Conservation (phyloP, 2,888 invertebrate species). For the Noctua comes region DNA sequence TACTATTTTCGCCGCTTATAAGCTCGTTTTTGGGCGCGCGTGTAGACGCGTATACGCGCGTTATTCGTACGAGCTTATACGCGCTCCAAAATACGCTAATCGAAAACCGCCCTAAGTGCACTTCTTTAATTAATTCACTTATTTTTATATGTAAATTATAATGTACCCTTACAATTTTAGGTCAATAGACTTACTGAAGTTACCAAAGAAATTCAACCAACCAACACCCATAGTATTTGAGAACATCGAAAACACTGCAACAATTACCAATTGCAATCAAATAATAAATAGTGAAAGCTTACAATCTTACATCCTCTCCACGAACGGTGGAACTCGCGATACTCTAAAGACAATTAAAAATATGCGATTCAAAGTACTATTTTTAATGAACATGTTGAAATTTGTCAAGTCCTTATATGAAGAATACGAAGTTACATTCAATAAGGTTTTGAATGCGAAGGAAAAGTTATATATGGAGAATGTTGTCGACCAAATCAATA, state of each 20-base stretch:
- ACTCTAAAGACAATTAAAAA: accelerated
- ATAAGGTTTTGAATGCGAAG: not conserved
- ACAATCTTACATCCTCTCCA: not conserved
- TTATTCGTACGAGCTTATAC: not conserved
- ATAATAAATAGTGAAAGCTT: not conserved
- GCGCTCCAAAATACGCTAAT: not conserved
- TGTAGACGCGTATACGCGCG: not conserved
- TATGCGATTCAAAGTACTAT: slow-evolving; percentile 31
- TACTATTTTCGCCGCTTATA: not conserved
- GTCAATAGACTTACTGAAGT: not conserved
- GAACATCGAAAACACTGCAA: not conserved
- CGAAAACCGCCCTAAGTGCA: not conserved
- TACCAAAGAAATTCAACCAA: not conserved
- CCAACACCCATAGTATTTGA: not conserved
- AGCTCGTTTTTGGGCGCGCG: not conserved
- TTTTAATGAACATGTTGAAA: slow-evolving; percentile 25
- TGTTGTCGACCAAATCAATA: slow-evolving; percentile 20
- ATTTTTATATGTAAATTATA: not conserved
- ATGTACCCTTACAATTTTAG: not conserved
- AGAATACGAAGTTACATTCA: slow-evolving; percentile 29
- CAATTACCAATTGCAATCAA: not conserved
- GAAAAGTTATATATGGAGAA: not conserved
- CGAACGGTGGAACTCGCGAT: too few species aligned
- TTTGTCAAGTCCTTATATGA: slow-evolving; percentile 17
- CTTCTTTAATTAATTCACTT: not conserved